These are phyloP conservation scores for Pangasius macronema DNA, from an alignment of 2,797 vertebrate species.

Conservation along the genomic window DNA sequence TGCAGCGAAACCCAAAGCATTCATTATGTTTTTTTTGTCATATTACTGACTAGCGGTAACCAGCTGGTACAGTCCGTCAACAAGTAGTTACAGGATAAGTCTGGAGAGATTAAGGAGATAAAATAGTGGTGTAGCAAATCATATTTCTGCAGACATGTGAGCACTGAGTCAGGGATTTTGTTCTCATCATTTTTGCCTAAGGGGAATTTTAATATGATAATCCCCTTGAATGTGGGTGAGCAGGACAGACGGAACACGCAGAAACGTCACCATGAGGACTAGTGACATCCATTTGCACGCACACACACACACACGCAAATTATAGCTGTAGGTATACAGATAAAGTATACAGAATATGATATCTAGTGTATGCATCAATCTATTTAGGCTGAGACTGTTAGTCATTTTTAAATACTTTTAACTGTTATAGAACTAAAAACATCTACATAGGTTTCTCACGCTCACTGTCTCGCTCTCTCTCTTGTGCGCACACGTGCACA, in stretches of 20 bases:
- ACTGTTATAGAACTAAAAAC: not conserved
- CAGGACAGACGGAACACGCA: not conserved
- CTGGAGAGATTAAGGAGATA: not conserved
- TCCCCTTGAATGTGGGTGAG: not conserved
- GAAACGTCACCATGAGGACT: not conserved
- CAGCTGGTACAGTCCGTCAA: not conserved
- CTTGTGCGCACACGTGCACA: too few relatives aligned
- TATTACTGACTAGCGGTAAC: not conserved
- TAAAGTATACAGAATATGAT: not conserved
- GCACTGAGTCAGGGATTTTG: not conserved
- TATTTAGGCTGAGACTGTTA: not conserved
- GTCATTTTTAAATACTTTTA: not conserved
- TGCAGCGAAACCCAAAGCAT: too few relatives aligned
- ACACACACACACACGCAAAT: not conserved
- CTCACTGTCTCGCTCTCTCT: not conserved
- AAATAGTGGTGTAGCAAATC: not conserved
- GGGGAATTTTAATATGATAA: not conserved
- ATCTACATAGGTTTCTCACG: not conserved
- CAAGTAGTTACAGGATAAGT: not conserved
- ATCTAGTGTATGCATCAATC: not conserved
- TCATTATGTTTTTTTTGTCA: too few relatives aligned
- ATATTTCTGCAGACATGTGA: not conserved
- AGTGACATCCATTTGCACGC: not conserved
- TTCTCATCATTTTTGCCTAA: not conserved
- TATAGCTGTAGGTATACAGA: not conserved